phyloP scores from a whole-genome alignment of 1,140 invertebrate species.

The Phymorhynchus buccinoides region DNA sequence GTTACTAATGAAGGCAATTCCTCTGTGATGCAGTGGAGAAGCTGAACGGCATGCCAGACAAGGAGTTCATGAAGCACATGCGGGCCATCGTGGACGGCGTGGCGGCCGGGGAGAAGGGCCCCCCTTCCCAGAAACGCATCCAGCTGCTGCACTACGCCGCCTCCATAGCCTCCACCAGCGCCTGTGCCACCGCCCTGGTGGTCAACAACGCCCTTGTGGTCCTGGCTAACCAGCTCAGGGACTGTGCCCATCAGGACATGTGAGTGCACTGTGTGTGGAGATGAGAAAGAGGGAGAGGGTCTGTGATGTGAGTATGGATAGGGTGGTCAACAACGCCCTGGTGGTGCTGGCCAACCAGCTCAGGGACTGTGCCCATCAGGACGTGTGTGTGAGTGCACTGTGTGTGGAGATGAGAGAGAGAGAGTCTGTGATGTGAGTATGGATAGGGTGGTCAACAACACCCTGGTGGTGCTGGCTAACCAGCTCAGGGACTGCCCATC shows the following conservation, averaged over 20 bases:
- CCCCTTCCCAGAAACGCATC: slow-evolving; percentile 68
- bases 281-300: too few species aligned
- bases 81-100: slow-evolving; percentile 63
- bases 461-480: too few species aligned
- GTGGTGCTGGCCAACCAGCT: slow-evolving; percentile 63
- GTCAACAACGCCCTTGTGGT: slow-evolving; percentile 53
- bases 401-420: too few species aligned
- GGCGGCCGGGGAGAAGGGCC: slow-evolving; percentile 68
- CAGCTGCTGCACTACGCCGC: slow-evolving; percentile 71
- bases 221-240: slow-evolving; percentile 68
- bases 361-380: slow-evolving; percentile 67
- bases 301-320: too few species aligned
- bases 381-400: slow-evolving; percentile 72
- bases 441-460: too few species aligned
- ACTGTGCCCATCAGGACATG: slow-evolving; percentile 68
- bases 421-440: too few species aligned
- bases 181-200: slow-evolving; percentile 55
- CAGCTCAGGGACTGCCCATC: too few species aligned
- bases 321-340: slow-evolving; percentile 55
- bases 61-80: slow-evolving; percentile 67
- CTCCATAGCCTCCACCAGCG: slow-evolving; percentile 55
- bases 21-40: slow-evolving; percentile 67
- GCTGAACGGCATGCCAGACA: slow-evolving; percentile 63
- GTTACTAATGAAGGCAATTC: slow-evolving; percentile 61
- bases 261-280: too few species aligned